A percentile compares a stretch with the other conserved stretches of the same genome.
Evolutionary conservation across 2,888 invertebrate species (phyloP).

Genomic region (Megaustenia siamemsis): DNA sequence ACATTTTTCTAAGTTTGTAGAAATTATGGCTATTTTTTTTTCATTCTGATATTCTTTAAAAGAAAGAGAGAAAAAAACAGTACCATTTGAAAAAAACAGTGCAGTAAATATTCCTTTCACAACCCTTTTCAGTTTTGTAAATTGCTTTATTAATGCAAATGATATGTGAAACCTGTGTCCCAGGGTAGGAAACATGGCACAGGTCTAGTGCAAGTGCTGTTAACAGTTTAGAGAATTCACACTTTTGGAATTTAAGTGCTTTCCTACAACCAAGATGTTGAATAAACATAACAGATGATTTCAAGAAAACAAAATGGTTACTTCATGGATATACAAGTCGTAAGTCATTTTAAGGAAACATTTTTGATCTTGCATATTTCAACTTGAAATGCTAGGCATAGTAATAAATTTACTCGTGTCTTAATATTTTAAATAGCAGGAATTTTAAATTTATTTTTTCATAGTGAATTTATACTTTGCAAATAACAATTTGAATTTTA

Average conservation of each 20-base stretch:
- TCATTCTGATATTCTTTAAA: neutral
- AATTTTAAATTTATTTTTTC: too few relatives aligned
- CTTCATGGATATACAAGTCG: neutral
- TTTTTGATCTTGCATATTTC: neutral
- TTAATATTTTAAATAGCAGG: too few relatives aligned
- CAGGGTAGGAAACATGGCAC: neutral
- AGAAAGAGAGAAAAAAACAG: too few relatives aligned
- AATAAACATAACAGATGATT: neutral
- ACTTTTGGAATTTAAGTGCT: neutral
- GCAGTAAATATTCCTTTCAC: neutral
- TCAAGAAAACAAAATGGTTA: neutral
- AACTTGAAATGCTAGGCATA: neutral
- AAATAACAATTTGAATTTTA: too few relatives aligned
- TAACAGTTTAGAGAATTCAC: neutral
- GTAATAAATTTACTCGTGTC: neutral
- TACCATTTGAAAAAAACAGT: too few relatives aligned
- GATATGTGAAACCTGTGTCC: neutral
- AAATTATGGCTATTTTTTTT: neutral
- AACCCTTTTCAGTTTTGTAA: slow-evolving; percentile 1
- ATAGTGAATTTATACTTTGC: too few relatives aligned
- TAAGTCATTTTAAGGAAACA: neutral
- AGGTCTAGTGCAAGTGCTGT: neutral
- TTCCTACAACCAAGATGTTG: neutral
- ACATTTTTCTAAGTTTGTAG: neutral
- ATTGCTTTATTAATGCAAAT: neutral